phyloP scores from a whole-genome alignment of 2,113 vertebrate genomes.

The Mus spicilegus region DNA sequence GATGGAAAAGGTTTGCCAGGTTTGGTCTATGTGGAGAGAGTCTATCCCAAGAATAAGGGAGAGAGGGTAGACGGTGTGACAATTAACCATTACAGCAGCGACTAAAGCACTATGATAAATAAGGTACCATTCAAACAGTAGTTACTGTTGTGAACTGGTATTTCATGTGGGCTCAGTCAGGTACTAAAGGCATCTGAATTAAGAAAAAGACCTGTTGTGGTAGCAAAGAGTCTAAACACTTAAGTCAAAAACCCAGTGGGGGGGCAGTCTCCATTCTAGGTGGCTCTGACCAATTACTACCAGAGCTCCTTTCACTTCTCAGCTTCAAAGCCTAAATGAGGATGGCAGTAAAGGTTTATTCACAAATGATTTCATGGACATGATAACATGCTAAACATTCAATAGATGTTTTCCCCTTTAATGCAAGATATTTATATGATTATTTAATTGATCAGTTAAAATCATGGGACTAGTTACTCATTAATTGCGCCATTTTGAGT shows the following conservation, averaged over 20 bases:
- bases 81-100: slow-evolving; percentile 11
- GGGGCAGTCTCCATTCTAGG: neutral
- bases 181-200: neutral
- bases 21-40: neutral
- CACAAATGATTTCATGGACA: neutral
- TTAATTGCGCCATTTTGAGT: neutral
- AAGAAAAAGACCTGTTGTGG: neutral
- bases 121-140: neutral
- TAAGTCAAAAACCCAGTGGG: neutral
- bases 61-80: neutral
- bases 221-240: neutral
- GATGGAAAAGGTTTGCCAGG: neutral
- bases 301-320: neutral
- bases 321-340: neutral
- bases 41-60: neutral
- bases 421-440: neutral
- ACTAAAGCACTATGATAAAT: neutral
- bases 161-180: neutral
- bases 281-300: neutral
- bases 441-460: neutral
- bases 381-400: neutral
- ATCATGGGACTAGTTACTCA: neutral
- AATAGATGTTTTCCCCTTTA: neutral
- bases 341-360: neutral
- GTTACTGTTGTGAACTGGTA: neutral